Base-by-base conservation (phyloP, 2,797 vertebrate genomes). In the Muraenolepis orangiensis region DNA sequence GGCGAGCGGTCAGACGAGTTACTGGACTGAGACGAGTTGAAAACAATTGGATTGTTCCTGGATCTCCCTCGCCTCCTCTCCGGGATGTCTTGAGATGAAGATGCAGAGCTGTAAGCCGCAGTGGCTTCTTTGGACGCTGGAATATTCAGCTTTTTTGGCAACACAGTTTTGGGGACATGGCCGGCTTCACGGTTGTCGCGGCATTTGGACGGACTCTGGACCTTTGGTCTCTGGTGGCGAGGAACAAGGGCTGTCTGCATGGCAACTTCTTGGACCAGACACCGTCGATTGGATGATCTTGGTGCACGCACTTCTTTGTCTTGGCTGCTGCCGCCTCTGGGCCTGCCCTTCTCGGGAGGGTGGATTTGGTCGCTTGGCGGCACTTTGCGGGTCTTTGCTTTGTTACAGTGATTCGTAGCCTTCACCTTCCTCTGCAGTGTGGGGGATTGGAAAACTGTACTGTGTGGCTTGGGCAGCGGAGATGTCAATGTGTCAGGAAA, bases 391-490 rank as follows among this genome's bases (percentile, higher is more conserved):
- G 16, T 20, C 8, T 51, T 36, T n/a, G n/a, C 38, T 16, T 51
- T 72, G 34, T 0, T 31, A 66, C 70, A 82, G 30, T 74, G 73
- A 5, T 3, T 2, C 1, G 74, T 34, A 29, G 72, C 10, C 69
- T 84, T 90, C 30, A 85, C 80, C 72, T 64, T 89, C 70, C 88
- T 90, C 70, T 40, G 38, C 4, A 66, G 80, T 1, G 5, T 82
- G 0, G 80, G 5, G 0, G 10, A 42, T 28, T 78, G 69, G 11
- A n/a, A n/a, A n/a, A 4, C 30, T 5, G 16, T n/a, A 66, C 20
- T 72, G 80, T 18, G 6, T 23, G 10, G 67, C 90, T 40, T 1
- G 4, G 71, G 57, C 34, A 77, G 76, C 71, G 75, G 66, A 1
- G 78, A 78, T 0, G 6, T 6, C 32, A 8, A 69, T 1, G 83